Evolutionary conservation across 2,113 vertebrate species (phyloP).

Genomic region (Sebastes fasciatus): DNA sequence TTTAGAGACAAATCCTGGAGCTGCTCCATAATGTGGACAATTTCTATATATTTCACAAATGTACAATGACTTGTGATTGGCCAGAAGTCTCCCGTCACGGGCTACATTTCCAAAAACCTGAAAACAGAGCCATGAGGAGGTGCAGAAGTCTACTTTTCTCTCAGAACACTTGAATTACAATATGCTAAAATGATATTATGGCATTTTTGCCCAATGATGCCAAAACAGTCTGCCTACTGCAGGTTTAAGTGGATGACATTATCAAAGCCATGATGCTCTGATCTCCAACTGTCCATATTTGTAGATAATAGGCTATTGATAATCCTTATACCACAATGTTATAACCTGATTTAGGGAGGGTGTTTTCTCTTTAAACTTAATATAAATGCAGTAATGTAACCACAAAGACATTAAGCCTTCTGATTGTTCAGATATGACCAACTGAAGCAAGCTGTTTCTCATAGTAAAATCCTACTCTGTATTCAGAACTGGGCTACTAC

Average conservation of each 20-base stretch:
- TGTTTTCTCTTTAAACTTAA: neutral
- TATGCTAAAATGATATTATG: too few species aligned
- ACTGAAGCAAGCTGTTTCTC: neutral
- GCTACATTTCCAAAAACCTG: too few species aligned
- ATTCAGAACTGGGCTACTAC: neutral
- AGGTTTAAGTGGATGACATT: neutral
- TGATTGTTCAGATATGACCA: neutral
- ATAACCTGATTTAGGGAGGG: neutral
- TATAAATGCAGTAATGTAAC: neutral
- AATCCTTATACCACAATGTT: neutral
- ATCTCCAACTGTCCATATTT: neutral
- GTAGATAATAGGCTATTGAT: neutral
- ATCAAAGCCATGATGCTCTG: neutral
- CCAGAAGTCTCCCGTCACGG: too few species aligned
- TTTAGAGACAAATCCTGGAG: slow-evolving; percentile 12
- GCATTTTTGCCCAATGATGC: too few species aligned
- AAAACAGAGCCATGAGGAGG: too few species aligned
- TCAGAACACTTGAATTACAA: too few species aligned
- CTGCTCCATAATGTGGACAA: neutral
- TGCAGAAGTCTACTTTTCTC: too few species aligned
- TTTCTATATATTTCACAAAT: neutral
- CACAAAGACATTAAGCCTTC: neutral
- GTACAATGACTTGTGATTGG: too few species aligned
- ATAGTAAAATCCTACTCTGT: neutral
- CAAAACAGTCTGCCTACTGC: too few species aligned